These are phyloP conservation scores for Drosophila greeni DNA, from an alignment of 2,888 invertebrate genomes.

Conservation along the genomic window DNA sequence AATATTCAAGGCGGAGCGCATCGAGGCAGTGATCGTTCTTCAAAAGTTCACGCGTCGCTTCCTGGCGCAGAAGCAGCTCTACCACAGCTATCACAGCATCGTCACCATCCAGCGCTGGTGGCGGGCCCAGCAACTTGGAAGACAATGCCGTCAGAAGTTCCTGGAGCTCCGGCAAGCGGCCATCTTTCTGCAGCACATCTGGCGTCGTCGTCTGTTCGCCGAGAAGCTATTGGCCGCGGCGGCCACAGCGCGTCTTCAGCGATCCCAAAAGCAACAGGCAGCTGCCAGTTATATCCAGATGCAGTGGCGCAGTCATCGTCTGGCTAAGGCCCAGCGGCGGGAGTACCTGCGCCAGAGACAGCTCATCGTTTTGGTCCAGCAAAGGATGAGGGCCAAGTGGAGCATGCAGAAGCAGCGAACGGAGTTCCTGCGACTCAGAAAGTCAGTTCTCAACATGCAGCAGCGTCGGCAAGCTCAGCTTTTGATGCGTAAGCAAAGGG, in stretches of 20 bases:
- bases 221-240: slow-evolving; percentile 65
- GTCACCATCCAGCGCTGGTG: slow-evolving; percentile 80
- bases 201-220: slow-evolving; percentile 77
- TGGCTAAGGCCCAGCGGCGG: slow-evolving; percentile 54
- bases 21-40: slow-evolving; percentile 76
- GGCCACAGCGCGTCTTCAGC: slow-evolving; percentile 57
- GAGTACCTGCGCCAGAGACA: slow-evolving; percentile 51
- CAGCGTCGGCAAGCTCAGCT: slow-evolving; percentile 61
- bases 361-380: slow-evolving; percentile 61
- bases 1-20: slow-evolving; percentile 75
- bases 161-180: slow-evolving; percentile 77
- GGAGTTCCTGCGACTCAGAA: slow-evolving; percentile 51
- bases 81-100: slow-evolving; percentile 75
- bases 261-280: slow-evolving; percentile 54
- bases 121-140: slow-evolving; percentile 79
- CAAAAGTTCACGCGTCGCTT: slow-evolving; percentile 80
- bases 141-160: slow-evolving; percentile 77
- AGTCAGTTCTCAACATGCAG: slow-evolving; percentile 54
- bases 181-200: slow-evolving; percentile 80
- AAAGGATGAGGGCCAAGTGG: slow-evolving; percentile 45
- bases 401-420: slow-evolving; percentile 56
- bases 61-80: slow-evolving; percentile 78
- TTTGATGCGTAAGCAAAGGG: slow-evolving; percentile 49
- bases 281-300: slow-evolving; percentile 78
- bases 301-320: slow-evolving; percentile 71